Percentiles rank a stretch among this genome's conserved stretches.
phyloP scores from a whole-genome alignment of 2,797 vertebrate species.

The Menidia menidia region DNA sequence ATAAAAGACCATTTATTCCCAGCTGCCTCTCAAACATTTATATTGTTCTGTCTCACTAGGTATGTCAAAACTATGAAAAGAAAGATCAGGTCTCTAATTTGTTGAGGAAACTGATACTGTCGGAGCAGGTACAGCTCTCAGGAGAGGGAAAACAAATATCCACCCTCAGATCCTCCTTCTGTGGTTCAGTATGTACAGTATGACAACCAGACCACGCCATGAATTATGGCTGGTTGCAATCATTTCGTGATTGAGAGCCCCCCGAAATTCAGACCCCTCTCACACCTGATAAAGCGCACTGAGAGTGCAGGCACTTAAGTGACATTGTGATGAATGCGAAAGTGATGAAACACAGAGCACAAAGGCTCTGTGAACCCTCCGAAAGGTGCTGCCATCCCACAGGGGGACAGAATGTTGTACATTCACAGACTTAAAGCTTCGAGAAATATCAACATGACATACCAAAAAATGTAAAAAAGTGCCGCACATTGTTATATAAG shows the following conservation, averaged over 20 bases:
- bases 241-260: slow-evolving; percentile 75
- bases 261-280: slow-evolving; percentile 55
- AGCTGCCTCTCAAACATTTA: slow-evolving; percentile 73
- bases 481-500: slow-evolving; percentile 57
- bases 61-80: slow-evolving; percentile 68
- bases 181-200: slow-evolving; percentile 53
- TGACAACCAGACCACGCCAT: slow-evolving; percentile 70
- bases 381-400: slow-evolving; percentile 59
- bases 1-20: slow-evolving; percentile 69
- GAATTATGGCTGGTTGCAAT: slow-evolving; percentile 73
- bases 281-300: slow-evolving; percentile 75
- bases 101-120: slow-evolving; percentile 56
- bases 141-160: slow-evolving; percentile 58
- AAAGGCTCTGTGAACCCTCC: slow-evolving; percentile 65
- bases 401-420: slow-evolving; percentile 65
- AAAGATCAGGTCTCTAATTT: slow-evolving; percentile 62
- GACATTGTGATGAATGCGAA: slow-evolving; percentile 77
- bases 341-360: slow-evolving; percentile 83
- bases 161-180: slow-evolving; percentile 67
- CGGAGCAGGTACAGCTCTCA: slow-evolving; percentile 63
- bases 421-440: slow-evolving; percentile 68
- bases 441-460: slow-evolving; percentile 67
- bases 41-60: slow-evolving; percentile 69
- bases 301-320: slow-evolving; percentile 65
- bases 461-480: slow-evolving; percentile 55